These are phyloP conservation scores for Pipra filicauda DNA, from an alignment of 2,113 vertebrate species.

Conservation along the genomic window DNA sequence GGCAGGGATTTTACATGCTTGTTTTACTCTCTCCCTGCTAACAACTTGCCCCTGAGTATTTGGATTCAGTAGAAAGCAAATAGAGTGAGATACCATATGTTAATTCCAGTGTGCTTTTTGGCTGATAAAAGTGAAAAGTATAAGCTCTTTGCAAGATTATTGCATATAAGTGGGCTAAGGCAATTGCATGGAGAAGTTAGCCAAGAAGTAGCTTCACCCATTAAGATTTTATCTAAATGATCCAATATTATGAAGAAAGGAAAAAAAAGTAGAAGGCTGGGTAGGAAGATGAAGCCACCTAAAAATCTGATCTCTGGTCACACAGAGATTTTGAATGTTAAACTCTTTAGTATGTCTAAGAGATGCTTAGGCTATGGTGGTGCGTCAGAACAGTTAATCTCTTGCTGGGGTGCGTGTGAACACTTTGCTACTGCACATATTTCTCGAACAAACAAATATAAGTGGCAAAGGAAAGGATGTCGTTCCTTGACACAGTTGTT, in stretches of 20 bases:
- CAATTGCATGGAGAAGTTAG: background rate
- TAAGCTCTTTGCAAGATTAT: constrained; percentile 4
- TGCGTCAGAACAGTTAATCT: background rate
- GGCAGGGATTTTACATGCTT: background rate
- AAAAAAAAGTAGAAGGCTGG: background rate
- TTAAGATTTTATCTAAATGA: constrained; percentile 33
- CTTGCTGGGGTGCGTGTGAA: background rate
- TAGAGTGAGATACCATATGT: constrained; percentile 4
- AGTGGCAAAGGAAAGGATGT: background rate
- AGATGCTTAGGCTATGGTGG: background rate
- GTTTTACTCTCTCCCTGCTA: background rate
- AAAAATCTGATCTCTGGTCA: background rate
- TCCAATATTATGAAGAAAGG: background rate
- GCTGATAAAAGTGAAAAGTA: constrained; percentile 51
- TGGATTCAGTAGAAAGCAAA: constrained; percentile 27
- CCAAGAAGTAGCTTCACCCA: background rate
- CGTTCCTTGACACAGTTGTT: background rate
- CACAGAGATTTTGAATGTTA: background rate
- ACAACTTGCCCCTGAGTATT: background rate
- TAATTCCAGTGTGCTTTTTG: constrained; percentile 9
- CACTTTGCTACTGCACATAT: background rate
- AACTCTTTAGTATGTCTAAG: background rate
- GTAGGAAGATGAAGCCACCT: background rate
- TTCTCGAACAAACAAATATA: background rate
- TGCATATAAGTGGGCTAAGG: background rate